These are phyloP conservation scores for Hirundo rustica DNA, from an alignment of 2,797 vertebrate species.

Conservation along the genomic window DNA sequence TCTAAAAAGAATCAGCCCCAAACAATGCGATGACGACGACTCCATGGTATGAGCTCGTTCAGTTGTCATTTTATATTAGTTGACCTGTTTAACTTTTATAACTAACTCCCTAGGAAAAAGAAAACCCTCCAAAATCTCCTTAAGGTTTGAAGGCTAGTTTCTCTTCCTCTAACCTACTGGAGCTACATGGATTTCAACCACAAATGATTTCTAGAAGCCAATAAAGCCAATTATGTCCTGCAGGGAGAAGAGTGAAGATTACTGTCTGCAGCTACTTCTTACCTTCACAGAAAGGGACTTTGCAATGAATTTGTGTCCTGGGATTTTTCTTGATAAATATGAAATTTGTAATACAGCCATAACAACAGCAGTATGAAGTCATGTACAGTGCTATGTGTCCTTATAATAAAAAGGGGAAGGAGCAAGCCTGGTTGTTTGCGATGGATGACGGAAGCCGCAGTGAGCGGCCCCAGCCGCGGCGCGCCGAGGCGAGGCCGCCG, in stretches of 20 bases:
- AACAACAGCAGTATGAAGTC: not conserved
- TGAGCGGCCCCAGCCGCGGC: not conserved
- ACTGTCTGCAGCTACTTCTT: not conserved
- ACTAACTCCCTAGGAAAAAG: not conserved
- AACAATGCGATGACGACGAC: not conserved
- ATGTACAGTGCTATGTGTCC: not conserved
- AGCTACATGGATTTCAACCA: not conserved
- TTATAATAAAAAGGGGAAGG: not conserved
- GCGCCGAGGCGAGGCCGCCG: accelerated
- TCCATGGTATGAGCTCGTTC: not conserved
- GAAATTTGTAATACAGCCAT: not conserved
- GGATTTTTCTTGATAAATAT: not conserved
- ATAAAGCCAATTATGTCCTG: not conserved
- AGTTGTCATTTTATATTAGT: not conserved
- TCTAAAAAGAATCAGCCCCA: not conserved
- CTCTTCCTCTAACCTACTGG: not conserved
- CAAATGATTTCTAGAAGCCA: not conserved
- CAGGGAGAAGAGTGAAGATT: not conserved
- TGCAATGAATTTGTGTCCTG: not conserved
- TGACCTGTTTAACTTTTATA: not conserved
- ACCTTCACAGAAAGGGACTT: not conserved
- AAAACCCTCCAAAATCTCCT: not conserved
- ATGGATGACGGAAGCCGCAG: not conserved
- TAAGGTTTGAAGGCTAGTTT: not conserved
- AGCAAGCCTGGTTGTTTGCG: not conserved